Conservation (phyloP, 2,888 invertebrate species). For the Helobdella robusta region DNA sequence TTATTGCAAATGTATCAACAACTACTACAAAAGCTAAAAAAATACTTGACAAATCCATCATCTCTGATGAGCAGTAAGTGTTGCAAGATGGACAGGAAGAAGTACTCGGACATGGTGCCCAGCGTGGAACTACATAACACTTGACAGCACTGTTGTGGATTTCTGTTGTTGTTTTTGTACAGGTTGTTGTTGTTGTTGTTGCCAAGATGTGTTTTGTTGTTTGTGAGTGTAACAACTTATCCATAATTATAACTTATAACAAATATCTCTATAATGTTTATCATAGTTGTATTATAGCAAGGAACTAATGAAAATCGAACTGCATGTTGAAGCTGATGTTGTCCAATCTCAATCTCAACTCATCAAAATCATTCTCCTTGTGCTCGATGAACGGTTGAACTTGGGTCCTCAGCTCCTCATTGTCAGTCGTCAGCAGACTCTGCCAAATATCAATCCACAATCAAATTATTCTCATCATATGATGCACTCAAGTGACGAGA, state of each 20-base stretch:
- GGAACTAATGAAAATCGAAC: slow-evolving; percentile 50
- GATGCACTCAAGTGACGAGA: too few relatives aligned
- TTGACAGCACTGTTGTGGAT: slow-evolving; percentile 81
- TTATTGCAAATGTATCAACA: too few relatives aligned
- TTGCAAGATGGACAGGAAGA: slow-evolving; percentile 86
- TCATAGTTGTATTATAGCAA: not conserved
- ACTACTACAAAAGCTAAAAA: too few relatives aligned
- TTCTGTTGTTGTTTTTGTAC: slow-evolving; percentile 45
- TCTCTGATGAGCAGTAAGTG: slow-evolving; percentile 85
- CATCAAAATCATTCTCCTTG: slow-evolving; percentile 84
- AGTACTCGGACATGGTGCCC: slow-evolving; percentile 80
- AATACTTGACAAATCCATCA: slow-evolving; percentile 58
- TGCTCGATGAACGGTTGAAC: slow-evolving; percentile 76
- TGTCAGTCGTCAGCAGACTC: slow-evolving; percentile 40
- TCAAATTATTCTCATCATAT: not conserved
- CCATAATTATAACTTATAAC: not conserved
- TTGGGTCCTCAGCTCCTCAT: slow-evolving; percentile 64
- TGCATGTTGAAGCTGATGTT: slow-evolving; percentile 62
- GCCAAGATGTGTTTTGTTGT: not conserved
- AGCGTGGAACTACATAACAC: slow-evolving; percentile 75
- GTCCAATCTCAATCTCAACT: slow-evolving; percentile 80
- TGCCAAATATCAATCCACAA: slow-evolving; percentile 32
- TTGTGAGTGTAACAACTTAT: not conserved
- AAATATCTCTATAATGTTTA: not conserved
- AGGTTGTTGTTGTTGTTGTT: not conserved